A percentile compares a stretch with the other conserved stretches of the same genome.
Evolutionary conservation across 1,140 invertebrate species (phyloP).

Genomic region (Vanessa tameamea): DNA sequence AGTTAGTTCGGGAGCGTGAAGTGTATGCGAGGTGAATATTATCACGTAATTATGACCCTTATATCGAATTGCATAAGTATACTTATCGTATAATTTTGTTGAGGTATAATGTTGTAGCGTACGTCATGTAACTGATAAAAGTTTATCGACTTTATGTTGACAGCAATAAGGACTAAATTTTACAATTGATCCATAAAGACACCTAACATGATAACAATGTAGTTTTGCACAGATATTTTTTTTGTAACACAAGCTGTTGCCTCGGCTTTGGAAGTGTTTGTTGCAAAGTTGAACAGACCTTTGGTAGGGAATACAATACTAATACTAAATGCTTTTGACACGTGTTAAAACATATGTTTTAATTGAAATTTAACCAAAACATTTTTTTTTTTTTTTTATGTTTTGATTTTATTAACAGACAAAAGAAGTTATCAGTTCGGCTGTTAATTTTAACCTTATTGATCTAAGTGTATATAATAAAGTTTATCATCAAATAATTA

Average conservation of each 20-base stretch:
- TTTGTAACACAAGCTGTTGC: not conserved
- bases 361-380: no score
- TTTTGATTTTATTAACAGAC: no score
- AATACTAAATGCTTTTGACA: not conserved
- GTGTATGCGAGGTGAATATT: not conserved
- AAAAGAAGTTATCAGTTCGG: not conserved
- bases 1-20: conserved; percentile 10
- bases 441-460: no score
- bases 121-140: not conserved
- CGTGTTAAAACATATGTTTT: no score
- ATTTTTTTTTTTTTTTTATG: no score
- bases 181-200: not conserved
- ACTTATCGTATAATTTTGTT: not conserved
- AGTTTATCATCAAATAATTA: no score
- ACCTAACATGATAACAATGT: not conserved
- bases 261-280: not conserved
- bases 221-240: not conserved
- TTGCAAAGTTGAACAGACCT: not conserved
- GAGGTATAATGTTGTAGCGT: not conserved
- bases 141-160: not conserved
- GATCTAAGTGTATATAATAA: no score
- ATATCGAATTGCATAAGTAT: not conserved
- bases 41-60: not conserved
- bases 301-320: not conserved
- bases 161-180: not conserved